Conservation (phyloP, 2,113 vertebrate genomes). For the Benitochromis conjunctus region DNA sequence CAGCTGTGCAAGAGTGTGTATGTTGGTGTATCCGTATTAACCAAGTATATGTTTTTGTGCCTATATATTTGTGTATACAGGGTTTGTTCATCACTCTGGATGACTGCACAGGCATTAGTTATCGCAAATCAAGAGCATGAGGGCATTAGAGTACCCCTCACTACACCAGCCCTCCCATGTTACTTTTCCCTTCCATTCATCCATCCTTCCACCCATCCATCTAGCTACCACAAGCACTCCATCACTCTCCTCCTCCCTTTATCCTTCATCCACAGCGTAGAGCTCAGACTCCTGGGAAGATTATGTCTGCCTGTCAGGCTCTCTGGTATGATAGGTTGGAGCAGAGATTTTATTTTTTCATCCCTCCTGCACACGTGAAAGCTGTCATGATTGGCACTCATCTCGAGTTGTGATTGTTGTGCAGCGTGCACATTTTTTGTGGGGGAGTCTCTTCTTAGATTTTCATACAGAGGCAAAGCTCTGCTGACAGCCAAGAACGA, state of each 20-base stretch:
- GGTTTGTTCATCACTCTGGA: neutral
- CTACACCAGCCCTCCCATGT: neutral
- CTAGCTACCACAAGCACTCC: slow-evolving; percentile 20
- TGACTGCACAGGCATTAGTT: slow-evolving; percentile 28
- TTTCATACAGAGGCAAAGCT: slow-evolving; percentile 33
- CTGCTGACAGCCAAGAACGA: slow-evolving; percentile 5
- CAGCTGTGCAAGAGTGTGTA: slow-evolving; percentile 18
- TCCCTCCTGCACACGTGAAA: slow-evolving; percentile 14
- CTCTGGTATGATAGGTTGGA: slow-evolving; percentile 49
- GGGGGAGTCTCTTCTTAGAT: slow-evolving; percentile 18
- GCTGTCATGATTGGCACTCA: slow-evolving; percentile 62
- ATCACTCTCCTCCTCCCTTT: slow-evolving; percentile 2
- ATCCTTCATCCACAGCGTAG: slow-evolving; percentile 48
- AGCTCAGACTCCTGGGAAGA: slow-evolving; percentile 53
- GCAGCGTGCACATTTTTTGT: slow-evolving; percentile 36
- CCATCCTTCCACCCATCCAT: slow-evolving; percentile 21
- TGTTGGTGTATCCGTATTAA: neutral
- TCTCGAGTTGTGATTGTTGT: slow-evolving; percentile 50
- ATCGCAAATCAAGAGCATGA: slow-evolving; percentile 42
- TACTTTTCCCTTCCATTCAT: slow-evolving; percentile 22
- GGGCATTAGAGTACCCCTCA: neutral
- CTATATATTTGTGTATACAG: neutral
- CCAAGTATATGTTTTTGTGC: neutral
- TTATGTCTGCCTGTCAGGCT: slow-evolving; percentile 63
- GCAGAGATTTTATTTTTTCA: slow-evolving; percentile 24